Base-by-base conservation (phyloP, 2,888 invertebrate species). In the Argyresthia goedartella region DNA sequence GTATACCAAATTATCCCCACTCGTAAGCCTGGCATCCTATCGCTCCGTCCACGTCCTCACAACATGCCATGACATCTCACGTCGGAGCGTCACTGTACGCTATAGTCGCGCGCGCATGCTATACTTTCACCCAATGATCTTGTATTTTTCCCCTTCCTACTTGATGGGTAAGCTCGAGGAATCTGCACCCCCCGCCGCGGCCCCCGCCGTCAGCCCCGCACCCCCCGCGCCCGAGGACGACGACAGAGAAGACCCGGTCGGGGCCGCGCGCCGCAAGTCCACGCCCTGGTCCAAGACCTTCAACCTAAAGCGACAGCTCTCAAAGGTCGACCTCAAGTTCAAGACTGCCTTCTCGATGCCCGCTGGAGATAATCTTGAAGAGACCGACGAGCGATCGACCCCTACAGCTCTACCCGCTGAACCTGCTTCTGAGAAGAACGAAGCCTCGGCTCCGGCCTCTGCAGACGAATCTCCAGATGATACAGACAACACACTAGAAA, bases 241-340 rank as follows among this genome's bases (percentile, higher is more conserved):
- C 50, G 44, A 11, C 52, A 53, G 3, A 9, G 4, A 54, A 25
- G 70, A 8, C 55, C 64, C 39, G 42, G 60, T 60, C 49, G 56
- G 59, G 33, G 61, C 71, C 9, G 65, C 13, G 6, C 43, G 43
- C 7, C 88, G 92, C 61, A 91, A 91, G 64, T 91, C 92, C 36
- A 89, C 90, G 59, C 76, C 89, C 54, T 93, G 94, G 93, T n/a
- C n/a, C n/a, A 93, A 93, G 76, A 90, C 90, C 55, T 93, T 94
- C 84, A 93, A 91, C 74, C 86, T 95, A 55, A 95, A 95, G 76
- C 90, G 94, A 62, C 94, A 94, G 78, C 88, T 95, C 62, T 93
- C 93, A 57, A 92, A 90, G 78, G 94, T 94, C 60, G 93, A 93
- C 71, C 84, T 92, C 64, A 93, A 92, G 73, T 80, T 92, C 56